phyloP scores from a whole-genome alignment of 2,113 vertebrate genomes.

The Crocuta crocuta region DNA sequence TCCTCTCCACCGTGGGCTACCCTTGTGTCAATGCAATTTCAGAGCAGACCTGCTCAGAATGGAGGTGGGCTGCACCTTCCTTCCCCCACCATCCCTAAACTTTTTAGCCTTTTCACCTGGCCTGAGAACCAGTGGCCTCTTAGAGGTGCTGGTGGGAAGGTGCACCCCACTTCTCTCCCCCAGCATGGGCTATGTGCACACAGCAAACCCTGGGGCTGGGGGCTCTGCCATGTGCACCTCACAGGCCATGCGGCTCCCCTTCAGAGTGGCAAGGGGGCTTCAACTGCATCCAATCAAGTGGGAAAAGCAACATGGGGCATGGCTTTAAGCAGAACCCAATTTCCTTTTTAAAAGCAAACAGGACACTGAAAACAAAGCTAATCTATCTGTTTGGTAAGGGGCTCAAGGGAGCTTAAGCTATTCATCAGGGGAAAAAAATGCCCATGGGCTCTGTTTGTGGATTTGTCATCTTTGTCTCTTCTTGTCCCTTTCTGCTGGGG shows the following conservation, averaged over 20 bases:
- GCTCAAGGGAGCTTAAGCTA: background rate
- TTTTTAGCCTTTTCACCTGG: background rate
- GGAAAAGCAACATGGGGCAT: background rate
- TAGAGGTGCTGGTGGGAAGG: background rate
- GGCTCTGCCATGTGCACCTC: background rate
- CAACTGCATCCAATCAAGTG: background rate
- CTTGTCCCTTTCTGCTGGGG: background rate
- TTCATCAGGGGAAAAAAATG: background rate
- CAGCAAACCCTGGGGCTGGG: background rate
- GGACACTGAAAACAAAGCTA: background rate
- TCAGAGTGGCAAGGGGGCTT: background rate
- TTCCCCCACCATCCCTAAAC: background rate
- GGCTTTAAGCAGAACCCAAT: background rate
- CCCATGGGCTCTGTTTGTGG: background rate
- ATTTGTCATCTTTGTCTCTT: background rate
- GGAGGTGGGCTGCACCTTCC: rapidly evolving
- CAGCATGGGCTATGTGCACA: background rate
- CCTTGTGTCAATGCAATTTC: background rate
- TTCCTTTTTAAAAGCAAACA: background rate
- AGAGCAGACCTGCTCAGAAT: background rate
- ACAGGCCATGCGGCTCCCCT: background rate
- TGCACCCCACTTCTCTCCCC: background rate
- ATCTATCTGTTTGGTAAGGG: background rate
- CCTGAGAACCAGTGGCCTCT: background rate
- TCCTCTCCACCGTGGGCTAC: background rate